phyloP scores from a whole-genome alignment of 1,140 invertebrate species.

The Berghia stephanieae region DNA sequence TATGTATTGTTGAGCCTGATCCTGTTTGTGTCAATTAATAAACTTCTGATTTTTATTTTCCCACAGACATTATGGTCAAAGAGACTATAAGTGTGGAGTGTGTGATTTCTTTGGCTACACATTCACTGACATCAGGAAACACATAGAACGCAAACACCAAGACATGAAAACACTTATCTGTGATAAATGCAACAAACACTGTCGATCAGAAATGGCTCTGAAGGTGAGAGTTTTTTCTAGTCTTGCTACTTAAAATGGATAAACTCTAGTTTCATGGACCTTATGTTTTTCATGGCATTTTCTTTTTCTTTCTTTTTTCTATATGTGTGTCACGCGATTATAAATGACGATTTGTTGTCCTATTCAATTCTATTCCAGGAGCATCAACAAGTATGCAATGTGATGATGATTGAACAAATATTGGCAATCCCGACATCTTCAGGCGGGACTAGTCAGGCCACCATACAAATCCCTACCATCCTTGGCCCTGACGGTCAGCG shows the following conservation, averaged over 20 bases:
- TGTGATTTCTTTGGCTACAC: slow-evolving; percentile 69
- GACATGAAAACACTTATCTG: slow-evolving; percentile 60
- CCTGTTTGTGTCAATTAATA: background rate
- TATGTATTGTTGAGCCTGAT: background rate
- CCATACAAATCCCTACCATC: slow-evolving; percentile 54
- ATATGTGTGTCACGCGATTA: no score
- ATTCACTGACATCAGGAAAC: slow-evolving; percentile 68
- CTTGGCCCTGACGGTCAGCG: slow-evolving; percentile 46
- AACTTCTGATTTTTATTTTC: slow-evolving; percentile 17
- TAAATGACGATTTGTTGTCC: background rate
- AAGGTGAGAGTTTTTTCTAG: slow-evolving; percentile 44
- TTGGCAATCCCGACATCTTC: slow-evolving; percentile 54
- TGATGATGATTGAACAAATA: slow-evolving; percentile 63
- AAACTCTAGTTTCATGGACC: background rate
- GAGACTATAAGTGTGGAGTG: slow-evolving; percentile 66
- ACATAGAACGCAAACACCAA: slow-evolving; percentile 67
- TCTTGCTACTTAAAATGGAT: background rate
- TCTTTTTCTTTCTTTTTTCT: background rate
- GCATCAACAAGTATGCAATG: slow-evolving; percentile 58
- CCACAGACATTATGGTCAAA: slow-evolving; percentile 60
- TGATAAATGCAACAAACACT: slow-evolving; percentile 61
- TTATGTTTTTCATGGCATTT: background rate
- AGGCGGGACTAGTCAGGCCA: slow-evolving; percentile 55
- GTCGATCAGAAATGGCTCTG: slow-evolving; percentile 53
- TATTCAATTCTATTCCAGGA: slow-evolving; percentile 46